Conservation (phyloP, 1,140 invertebrate genomes). For the Ceratosolen fusciceps region DNA sequence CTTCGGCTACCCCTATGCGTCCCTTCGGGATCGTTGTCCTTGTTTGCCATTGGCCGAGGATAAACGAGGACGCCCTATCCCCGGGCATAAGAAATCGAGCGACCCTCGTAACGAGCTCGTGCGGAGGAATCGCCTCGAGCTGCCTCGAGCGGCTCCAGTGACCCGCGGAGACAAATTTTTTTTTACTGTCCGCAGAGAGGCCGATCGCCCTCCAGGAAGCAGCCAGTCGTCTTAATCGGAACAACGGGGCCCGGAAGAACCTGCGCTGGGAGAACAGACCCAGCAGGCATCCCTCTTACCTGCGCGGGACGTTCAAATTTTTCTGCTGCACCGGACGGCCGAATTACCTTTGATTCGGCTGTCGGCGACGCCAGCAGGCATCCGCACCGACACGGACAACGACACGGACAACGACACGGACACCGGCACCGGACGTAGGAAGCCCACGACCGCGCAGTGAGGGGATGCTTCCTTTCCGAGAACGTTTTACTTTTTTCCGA, state of each 20-base stretch:
- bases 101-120: too few relatives aligned
- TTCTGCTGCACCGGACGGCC: constrained; percentile 67
- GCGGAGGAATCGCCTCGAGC: too few relatives aligned
- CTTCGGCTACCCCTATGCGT: too few relatives aligned
- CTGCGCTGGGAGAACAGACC: constrained; percentile 63
- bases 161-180: background rate
- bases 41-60: too few relatives aligned
- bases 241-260: constrained; percentile 59
- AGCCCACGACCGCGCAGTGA: too few relatives aligned
- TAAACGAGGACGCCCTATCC: too few relatives aligned
- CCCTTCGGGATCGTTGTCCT: too few relatives aligned
- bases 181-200: constrained; percentile 56
- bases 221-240: constrained; percentile 57
- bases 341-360: constrained; percentile 64
- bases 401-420: background rate
- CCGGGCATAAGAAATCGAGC: too few relatives aligned
- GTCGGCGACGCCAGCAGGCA: background rate
- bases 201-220: constrained; percentile 63
- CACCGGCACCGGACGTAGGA: too few relatives aligned
- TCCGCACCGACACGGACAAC: background rate
- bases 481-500: constrained; percentile 17
- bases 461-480: background rate
- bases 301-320: constrained; percentile 65
- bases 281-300: constrained; percentile 66
- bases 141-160: too few relatives aligned